Conservation (phyloP, 2,113 vertebrate species). For the Hippocampus guttulatus region DNA sequence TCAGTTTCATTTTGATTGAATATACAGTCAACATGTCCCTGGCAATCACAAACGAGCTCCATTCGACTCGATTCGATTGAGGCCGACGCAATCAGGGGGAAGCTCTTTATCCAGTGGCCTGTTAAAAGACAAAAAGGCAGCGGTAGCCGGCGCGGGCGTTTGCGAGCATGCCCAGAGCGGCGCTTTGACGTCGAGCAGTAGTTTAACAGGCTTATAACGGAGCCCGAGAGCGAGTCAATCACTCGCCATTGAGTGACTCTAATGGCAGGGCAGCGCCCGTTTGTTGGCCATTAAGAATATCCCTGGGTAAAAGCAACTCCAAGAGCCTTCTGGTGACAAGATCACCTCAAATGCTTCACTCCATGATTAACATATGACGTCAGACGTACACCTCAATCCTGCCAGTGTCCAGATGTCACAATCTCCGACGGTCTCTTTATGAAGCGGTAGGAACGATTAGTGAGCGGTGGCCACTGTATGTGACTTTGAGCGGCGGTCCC, state of each 20-base stretch:
- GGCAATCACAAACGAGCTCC: slow-evolving; percentile 26
- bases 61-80: slow-evolving; percentile 19
- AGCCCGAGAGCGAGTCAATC: slow-evolving; percentile 49
- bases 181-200: slow-evolving; percentile 44
- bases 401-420: no score
- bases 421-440: neutral
- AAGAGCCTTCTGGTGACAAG: neutral
- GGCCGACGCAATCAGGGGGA: slow-evolving; percentile 38
- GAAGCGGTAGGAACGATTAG: neutral
- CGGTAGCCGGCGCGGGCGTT: slow-evolving; percentile 1
- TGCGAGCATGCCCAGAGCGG: slow-evolving; percentile 26
- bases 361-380: neutral
- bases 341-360: neutral
- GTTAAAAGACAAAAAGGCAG: slow-evolving; percentile 21
- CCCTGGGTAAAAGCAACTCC: slow-evolving; percentile 19
- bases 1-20: slow-evolving; percentile 14
- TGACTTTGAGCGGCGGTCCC: neutral
- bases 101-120: slow-evolving; percentile 46
- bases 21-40: slow-evolving; percentile 9
- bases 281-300: slow-evolving; percentile 69
- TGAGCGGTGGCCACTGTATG: neutral
- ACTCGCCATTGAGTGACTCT: slow-evolving; percentile 63
- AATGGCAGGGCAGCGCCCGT: slow-evolving; percentile 60
- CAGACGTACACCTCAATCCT: neutral
- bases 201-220: slow-evolving; percentile 57